Base-by-base conservation (phyloP, 2,888 invertebrate genomes). In the Flabesymbios commensalis region DNA sequence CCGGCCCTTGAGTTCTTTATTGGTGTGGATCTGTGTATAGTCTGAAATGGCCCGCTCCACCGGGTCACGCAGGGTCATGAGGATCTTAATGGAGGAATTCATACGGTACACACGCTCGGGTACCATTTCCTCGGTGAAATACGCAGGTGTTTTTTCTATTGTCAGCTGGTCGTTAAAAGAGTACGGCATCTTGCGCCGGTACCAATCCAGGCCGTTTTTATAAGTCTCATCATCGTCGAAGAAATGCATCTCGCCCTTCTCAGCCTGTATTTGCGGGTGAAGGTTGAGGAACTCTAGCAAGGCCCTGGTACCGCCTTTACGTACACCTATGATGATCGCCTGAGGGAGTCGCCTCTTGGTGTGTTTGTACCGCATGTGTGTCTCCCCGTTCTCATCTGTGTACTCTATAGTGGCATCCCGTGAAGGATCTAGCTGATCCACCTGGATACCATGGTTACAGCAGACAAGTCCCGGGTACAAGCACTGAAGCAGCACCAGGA, bases 131-230 rank as follows among this genome's bases (percentile, higher is more conserved):
- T 94, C 94, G 48, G 96, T 93, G 85, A 98, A 98, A 84, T 98
- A 98, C 76, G 94, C 94, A 3, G 98, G 98, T 74, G 94, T 96
- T 84, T 99, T 98, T 84, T 98, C 98, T 73, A 96, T 92, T 59
- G 95, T 95, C 72, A 96, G 90, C 83, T 96, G 95, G 45, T 92
- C 92, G 67, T 89, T 88, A 83, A 90, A 92, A 1, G 95, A 93
- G 76, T 90, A 90, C 14, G 96, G 96, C 95, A 97, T 96, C 81
- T 93, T 92, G 45, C 75, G 73, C 26, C 75, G 67, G 65, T 98
- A 98, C 97, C 97, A 98, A 65, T 96, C 94, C 63, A 95, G 86
- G 0, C 98, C 98, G 68, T 89, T 87, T 57, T 89, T 88, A 83
- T 95, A 98, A 82, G 94, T 94, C 75, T 76, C 73, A 57, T 84